Evolutionary conservation across 2,797 vertebrate species (phyloP).

Genomic region (Acanthis flammea): DNA sequence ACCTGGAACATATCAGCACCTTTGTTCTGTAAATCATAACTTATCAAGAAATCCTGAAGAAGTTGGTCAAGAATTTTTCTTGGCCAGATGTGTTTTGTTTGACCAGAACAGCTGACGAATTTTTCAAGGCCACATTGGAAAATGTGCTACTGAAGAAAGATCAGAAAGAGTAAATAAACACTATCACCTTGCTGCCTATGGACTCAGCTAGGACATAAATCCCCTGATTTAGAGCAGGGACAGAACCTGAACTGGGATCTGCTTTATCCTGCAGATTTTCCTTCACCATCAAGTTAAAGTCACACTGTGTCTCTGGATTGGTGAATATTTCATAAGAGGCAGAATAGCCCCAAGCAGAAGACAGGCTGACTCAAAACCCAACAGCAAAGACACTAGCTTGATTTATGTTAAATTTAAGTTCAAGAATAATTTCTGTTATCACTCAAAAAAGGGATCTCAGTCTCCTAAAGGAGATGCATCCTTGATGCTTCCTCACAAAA

Average conservation of each 20-base stretch:
- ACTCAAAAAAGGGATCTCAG: neutral
- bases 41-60: neutral
- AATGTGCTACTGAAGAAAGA: neutral
- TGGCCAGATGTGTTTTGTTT: neutral
- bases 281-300: neutral
- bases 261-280: neutral
- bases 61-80: neutral
- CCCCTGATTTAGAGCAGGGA: neutral
- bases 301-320: neutral
- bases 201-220: neutral
- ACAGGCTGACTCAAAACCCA: constrained; percentile 14
- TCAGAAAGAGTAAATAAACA: neutral
- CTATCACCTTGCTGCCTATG: neutral
- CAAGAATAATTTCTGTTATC: neutral
- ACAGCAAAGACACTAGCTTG: neutral
- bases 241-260: neutral
- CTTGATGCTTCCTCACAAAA: neutral
- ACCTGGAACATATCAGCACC: neutral
- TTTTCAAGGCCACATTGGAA: neutral
- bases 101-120: neutral
- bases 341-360: constrained; percentile 53
- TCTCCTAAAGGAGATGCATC: neutral
- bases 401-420: constrained; percentile 13
- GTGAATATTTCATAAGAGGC: constrained; percentile 56
- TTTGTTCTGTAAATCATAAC: neutral